Evolutionary conservation across 2,888 invertebrate genomes (phyloP).

Genomic region (Pseudococcus longispinus): DNA sequence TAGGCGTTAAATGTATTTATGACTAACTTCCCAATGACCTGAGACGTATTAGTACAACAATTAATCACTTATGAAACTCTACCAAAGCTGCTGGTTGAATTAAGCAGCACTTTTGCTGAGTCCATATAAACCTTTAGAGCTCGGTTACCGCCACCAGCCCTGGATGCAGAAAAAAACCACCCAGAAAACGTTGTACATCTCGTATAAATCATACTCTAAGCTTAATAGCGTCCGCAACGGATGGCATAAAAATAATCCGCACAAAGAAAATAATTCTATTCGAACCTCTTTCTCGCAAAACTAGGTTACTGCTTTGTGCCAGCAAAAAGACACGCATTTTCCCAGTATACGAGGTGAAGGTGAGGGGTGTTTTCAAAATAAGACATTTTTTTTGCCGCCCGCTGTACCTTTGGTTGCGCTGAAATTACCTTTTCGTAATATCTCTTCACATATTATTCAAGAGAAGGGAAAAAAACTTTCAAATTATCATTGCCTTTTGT

Average conservation of each 20-base stretch:
- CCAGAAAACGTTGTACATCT: not conserved
- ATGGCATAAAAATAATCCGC: slow-evolving; percentile 41
- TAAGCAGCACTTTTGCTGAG: not conserved
- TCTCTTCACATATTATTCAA: not conserved
- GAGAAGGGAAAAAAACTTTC: not conserved
- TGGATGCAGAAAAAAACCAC: not conserved
- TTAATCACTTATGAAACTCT: not conserved
- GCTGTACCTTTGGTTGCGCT: not conserved
- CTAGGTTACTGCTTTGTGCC: slow-evolving; percentile 36
- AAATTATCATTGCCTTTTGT: not conserved
- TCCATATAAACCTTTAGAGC: not conserved
- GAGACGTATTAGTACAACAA: not conserved
- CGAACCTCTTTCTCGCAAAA: slow-evolving; percentile 1
- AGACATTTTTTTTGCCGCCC: not conserved
- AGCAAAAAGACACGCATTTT: slow-evolving; percentile 9
- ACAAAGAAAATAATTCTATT: slow-evolving; percentile 30
- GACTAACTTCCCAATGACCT: not conserved
- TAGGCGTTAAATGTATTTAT: slow-evolving; percentile 9
- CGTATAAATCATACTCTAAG: slow-evolving; percentile 38
- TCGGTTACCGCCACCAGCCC: not conserved
- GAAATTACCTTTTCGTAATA: not conserved
- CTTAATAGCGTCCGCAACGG: slow-evolving; percentile 36
- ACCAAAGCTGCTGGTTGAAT: not conserved
- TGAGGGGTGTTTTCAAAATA: not conserved
- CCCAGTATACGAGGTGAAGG: not conserved